Evolutionary conservation across 2,797 vertebrate species (phyloP), one percentile per base, ranked within the genome.

Genomic region (Cetoscarus ocellatus): DNA sequence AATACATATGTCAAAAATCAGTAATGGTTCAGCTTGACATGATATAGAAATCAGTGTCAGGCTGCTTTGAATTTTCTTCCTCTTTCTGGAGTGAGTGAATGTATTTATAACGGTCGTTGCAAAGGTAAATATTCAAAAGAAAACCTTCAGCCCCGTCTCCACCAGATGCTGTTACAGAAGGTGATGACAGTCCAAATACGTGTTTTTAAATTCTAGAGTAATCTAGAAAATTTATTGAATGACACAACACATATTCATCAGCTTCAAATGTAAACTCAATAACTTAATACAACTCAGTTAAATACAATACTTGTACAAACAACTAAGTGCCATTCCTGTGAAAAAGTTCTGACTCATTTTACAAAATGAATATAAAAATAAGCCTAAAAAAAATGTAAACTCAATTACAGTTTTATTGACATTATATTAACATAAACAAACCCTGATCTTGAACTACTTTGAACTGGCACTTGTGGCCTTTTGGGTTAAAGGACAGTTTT

Each of bases 211-310:
- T 18, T 53, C 12, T 35, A 27, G 3, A 73, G 53, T 73, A 60
- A 71, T 54, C 44, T 40, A 40, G 65, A 74, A 8, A 18, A 57
- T 78, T 71, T 72, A 76, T 67, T 77, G 55, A 81, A 67, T 44
- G 7, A 81, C 44, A 6, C 19, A 6, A 38, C 61, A 77, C 17
- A 19, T 10, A 61, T 39, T 43, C 48, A 45, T 68, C 13, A 38
- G 53, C n/a, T 57, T 17, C 15, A 2, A 47, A 40, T 71, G 62
- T 43, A 36, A 71, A 66, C 19, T 40, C 6, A 11, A 62, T 50
- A 7, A 17, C 18, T 71, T 42, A 36, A 60, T 17, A 34, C 15
- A 62, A 56, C 1, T 1, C 8, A 60, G 5, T 13, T 13, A 9
- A 3, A 18, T 18, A 60, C 42, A 73, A 5, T 15, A 13, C 13